Conservation (phyloP, 2,797 vertebrate species). For the Hyperoplus immaculatus region DNA sequence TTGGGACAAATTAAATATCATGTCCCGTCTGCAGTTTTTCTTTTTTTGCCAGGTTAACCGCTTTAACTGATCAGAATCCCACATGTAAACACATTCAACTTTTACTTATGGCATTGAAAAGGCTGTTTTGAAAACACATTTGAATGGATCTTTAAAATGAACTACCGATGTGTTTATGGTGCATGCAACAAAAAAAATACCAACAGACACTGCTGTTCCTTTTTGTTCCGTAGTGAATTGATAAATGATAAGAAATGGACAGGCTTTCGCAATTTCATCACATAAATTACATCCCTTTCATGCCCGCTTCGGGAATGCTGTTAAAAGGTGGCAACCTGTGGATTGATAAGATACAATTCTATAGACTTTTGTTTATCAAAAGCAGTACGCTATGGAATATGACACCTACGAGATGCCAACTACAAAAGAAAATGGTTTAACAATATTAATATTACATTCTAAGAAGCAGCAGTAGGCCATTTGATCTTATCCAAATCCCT, state of each 20-base stretch:
- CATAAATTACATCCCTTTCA: constrained; percentile 13
- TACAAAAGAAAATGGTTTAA: not conserved
- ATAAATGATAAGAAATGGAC: constrained; percentile 14
- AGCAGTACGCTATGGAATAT: not conserved
- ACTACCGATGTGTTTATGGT: constrained; percentile 5
- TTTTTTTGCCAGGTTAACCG: not conserved
- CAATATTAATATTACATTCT: constrained; percentile 3
- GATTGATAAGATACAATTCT: constrained; percentile 26
- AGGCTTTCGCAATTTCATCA: constrained; percentile 2
- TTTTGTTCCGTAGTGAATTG: constrained; percentile 22
- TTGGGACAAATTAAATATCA: not conserved
- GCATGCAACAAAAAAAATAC: not conserved
- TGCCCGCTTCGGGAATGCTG: constrained; percentile 23
- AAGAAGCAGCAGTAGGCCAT: not conserved
- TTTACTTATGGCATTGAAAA: not conserved
- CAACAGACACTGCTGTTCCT: not conserved
- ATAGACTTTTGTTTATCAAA: constrained; percentile 10
- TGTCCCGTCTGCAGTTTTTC: not conserved
- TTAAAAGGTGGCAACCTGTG: constrained; percentile 12
- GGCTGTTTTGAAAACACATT: constrained; percentile 2
- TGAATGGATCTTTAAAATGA: not conserved
- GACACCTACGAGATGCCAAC: not conserved
- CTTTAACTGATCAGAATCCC: not conserved
- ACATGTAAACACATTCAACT: not conserved
- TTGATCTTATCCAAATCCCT: not conserved